Evolutionary conservation across 2,113 vertebrate genomes (phyloP).

Genomic region (Paramormyrops kingsleyae): DNA sequence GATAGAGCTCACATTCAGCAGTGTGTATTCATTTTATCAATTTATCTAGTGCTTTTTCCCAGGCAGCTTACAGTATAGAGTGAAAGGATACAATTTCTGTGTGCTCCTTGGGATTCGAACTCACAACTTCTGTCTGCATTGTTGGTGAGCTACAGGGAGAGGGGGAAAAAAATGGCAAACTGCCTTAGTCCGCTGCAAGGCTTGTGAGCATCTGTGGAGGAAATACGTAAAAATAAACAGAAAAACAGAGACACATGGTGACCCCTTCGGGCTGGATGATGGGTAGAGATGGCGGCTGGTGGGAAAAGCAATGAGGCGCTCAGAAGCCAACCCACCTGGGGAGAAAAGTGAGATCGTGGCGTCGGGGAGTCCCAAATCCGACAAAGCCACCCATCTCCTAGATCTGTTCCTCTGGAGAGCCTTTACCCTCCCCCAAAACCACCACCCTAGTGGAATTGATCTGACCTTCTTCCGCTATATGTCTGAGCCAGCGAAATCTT

Average conservation of each 20-base stretch:
- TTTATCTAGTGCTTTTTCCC: not conserved
- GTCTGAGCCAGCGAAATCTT: conserved; percentile 6
- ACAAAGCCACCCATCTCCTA: not conserved
- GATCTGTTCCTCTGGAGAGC: not conserved
- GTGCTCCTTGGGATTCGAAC: not conserved
- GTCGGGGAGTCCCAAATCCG: not conserved
- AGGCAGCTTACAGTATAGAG: not conserved
- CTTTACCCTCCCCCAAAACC: not conserved
- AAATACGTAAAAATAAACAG: not conserved
- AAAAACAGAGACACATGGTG: not conserved
- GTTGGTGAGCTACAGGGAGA: not conserved
- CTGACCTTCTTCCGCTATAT: not conserved
- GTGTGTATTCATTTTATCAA: not conserved
- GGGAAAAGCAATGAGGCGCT: not conserved
- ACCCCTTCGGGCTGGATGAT: not conserved
- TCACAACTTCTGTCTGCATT: not conserved
- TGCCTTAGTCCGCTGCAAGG: not conserved
- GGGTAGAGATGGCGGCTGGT: not conserved
- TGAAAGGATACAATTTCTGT: not conserved
- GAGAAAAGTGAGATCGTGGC: not conserved
- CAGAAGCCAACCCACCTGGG: not conserved
- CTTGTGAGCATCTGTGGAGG: not conserved
- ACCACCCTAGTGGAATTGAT: not conserved
- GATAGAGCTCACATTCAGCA: not conserved
- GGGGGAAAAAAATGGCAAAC: not conserved